These are phyloP conservation scores for Papilio machaon DNA, from an alignment of 1,140 invertebrate genomes.

Conservation along the genomic window DNA sequence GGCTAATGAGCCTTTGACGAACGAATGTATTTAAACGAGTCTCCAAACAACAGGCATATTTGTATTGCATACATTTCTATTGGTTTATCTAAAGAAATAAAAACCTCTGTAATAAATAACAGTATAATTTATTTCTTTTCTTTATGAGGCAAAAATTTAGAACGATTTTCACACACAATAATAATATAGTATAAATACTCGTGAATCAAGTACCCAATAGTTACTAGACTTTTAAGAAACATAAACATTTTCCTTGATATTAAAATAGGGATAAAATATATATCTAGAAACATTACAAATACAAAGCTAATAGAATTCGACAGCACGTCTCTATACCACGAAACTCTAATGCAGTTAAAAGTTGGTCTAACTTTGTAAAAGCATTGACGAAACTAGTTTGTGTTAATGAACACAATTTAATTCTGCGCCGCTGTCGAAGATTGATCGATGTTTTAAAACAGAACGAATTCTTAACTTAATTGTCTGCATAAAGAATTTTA, in stretches of 20 bases:
- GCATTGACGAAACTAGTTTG: conserved; percentile 66
- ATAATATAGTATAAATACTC: too few species aligned
- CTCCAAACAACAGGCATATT: not conserved
- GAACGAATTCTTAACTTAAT: not conserved
- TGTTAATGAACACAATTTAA: conserved; percentile 42
- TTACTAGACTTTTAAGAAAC: not conserved
- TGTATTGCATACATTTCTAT: not conserved
- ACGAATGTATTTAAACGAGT: not conserved
- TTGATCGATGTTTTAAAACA: conserved; percentile 14
- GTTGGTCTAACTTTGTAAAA: conserved; percentile 64
- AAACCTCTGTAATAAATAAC: too few species aligned
- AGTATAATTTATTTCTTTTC: too few species aligned
- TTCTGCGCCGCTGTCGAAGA: not conserved
- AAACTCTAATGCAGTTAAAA: conserved; percentile 76
- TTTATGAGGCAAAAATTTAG: too few species aligned
- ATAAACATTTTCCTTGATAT: not conserved
- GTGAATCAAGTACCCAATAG: not conserved
- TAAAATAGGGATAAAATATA: not conserved
- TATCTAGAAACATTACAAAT: conserved; percentile 13
- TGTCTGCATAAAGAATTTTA: not conserved
- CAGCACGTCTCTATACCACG: conserved; percentile 50
- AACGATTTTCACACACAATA: too few species aligned
- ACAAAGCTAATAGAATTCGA: conserved; percentile 25
- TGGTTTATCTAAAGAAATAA: too few species aligned
- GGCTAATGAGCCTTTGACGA: not conserved